Conservation (phyloP, 2,797 vertebrate species). For the Crocidura indochinensis region DNA sequence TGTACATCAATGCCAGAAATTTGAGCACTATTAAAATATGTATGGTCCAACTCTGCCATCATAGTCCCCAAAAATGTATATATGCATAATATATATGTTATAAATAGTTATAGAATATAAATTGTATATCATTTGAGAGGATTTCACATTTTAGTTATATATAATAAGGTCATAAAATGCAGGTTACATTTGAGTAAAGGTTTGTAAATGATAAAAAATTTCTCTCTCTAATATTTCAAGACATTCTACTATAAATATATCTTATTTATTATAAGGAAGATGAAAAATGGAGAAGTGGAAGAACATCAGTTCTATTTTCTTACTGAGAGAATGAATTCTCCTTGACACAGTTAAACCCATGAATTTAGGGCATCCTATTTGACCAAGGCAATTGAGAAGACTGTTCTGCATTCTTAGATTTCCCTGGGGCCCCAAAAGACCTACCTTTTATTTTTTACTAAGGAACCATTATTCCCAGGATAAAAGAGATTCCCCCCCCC, state of each 20-base stretch:
- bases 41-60: too few relatives aligned
- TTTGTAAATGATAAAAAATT: conserved; percentile 35
- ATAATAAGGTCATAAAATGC: conserved; percentile 24
- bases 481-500: conserved; percentile 6
- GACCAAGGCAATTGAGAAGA: conserved; percentile 22
- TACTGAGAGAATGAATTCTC: conserved; percentile 39
- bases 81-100: too few relatives aligned
- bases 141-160: background rate
- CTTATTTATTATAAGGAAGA: conserved; percentile 2
- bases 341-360: conserved; percentile 69
- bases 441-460: conserved; percentile 36
- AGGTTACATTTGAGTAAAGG: background rate
- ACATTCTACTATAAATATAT: conserved; percentile 39
- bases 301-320: conserved; percentile 18
- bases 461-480: conserved; percentile 1
- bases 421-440: conserved; percentile 51
- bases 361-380: conserved; percentile 71
- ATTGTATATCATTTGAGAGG: too few relatives aligned
- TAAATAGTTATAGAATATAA: too few relatives aligned
- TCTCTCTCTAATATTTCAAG: conserved; percentile 57
- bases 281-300: background rate
- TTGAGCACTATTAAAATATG: too few relatives aligned
- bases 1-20: too few relatives aligned
- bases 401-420: conserved; percentile 67
- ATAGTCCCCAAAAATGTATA: too few relatives aligned